A percentile compares a stretch with the other conserved stretches of the same genome.
These are phyloP conservation scores for Antedon bifida DNA, from an alignment of 35 echinoderm and acorn worm genomes.

Conservation along the genomic window DNA sequence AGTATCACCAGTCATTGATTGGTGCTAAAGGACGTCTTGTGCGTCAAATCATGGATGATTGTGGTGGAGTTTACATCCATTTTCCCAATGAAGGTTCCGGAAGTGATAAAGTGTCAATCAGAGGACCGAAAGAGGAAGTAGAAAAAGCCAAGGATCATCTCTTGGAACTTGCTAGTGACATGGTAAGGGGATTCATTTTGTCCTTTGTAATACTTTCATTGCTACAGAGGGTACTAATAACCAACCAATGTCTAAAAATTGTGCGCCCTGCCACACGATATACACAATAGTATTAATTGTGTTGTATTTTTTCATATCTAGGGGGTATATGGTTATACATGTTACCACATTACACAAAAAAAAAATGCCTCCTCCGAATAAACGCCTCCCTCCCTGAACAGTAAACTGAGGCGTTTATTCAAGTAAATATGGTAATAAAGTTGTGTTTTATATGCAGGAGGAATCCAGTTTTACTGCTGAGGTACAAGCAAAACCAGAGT, in stretches of 20 bases:
- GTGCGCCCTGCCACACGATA: too few species aligned
- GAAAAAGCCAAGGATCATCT: slow-evolving; percentile 84
- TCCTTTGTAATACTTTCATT: too few species aligned
- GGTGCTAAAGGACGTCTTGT: slow-evolving; percentile 81
- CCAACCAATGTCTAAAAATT: too few species aligned
- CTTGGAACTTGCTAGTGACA: slow-evolving; percentile 64
- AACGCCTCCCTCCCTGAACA: too few species aligned
- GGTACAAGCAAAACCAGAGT: slow-evolving; percentile 90
- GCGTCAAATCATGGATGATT: slow-evolving; percentile 77
- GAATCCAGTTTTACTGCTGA: slow-evolving; percentile 68
- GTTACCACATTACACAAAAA: too few species aligned
- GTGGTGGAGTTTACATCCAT: slow-evolving; percentile 73
- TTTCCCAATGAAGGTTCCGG: slow-evolving; percentile 60
- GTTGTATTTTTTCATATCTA: too few species aligned
- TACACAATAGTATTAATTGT: too few species aligned
- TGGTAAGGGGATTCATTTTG: slow-evolving; percentile 14
- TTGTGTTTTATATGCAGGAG: slow-evolving; percentile 32
- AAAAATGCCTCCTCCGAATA: too few species aligned
- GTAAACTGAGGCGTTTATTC: too few species aligned
- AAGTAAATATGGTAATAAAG: not conserved
- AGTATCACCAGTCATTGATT: slow-evolving; percentile 84
- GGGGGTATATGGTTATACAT: too few species aligned
- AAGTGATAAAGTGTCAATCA: slow-evolving; percentile 65
- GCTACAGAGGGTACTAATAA: too few species aligned
- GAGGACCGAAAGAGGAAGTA: slow-evolving; percentile 90